Evolutionary conservation across 2,113 vertebrate species (phyloP).

Genomic region (Aplodontia rufa): DNA sequence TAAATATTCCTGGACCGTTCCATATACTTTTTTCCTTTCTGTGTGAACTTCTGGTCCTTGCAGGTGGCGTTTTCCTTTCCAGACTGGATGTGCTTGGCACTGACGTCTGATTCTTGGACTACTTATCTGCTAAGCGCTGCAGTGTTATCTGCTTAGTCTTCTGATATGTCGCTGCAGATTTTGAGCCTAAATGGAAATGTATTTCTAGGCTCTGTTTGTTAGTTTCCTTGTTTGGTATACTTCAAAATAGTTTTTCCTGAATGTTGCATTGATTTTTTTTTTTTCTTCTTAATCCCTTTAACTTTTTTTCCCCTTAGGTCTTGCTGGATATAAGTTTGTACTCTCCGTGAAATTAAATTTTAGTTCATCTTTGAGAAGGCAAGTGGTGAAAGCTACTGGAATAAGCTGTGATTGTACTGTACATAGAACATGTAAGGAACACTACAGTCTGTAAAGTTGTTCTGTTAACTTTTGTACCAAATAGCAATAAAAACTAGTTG

Average conservation of each 20-base stretch:
- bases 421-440: constrained; percentile 74
- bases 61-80: neutral
- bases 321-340: constrained; percentile 64
- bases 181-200: neutral
- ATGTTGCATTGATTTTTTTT: neutral
- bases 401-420: constrained; percentile 88
- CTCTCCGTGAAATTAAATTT: constrained; percentile 56
- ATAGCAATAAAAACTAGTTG: constrained; percentile 84
- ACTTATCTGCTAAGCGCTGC: neutral
- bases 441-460: constrained; percentile 85
- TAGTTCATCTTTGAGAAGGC: constrained; percentile 76
- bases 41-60: too few species aligned
- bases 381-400: constrained; percentile 85
- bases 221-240: accelerated
- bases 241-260: neutral
- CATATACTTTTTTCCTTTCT: neutral
- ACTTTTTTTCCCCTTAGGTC: constrained; percentile 67
- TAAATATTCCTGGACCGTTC: neutral
- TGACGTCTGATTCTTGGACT: neutral
- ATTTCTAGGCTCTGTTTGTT: neutral
- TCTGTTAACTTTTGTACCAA: constrained; percentile 85
- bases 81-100: neutral
- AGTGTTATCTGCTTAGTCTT: neutral
- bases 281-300: neutral
- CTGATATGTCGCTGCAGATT: neutral